Percentiles rank a stretch among this genome's conserved stretches.
phyloP scores from a whole-genome alignment of 1,140 invertebrate genomes.

The Aricia agestis region DNA sequence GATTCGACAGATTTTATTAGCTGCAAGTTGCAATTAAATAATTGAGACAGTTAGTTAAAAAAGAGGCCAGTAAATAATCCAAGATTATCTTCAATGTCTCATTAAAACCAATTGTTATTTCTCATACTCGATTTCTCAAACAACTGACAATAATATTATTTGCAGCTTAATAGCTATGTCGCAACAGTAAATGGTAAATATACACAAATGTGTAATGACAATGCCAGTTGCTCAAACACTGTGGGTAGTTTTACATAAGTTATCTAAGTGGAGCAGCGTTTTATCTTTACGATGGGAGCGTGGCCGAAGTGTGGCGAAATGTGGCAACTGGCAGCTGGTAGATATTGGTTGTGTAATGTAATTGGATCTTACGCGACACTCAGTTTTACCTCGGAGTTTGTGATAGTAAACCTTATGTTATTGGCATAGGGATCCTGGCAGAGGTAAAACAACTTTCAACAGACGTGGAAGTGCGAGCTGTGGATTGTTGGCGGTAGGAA shows the following conservation, averaged over 20 bases:
- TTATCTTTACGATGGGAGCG: conserved; percentile 22
- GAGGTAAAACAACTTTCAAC: no score
- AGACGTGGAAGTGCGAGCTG: background rate
- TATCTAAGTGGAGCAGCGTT: conserved; percentile 14
- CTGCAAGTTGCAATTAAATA: no score
- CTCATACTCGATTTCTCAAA: background rate
- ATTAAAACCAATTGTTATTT: background rate
- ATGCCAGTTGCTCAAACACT: conserved; percentile 19
- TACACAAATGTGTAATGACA: conserved; percentile 14
- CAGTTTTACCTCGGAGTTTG: no score
- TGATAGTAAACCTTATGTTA: conserved; percentile 1
- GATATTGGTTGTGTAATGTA: conserved; percentile 39
- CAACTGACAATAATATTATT: conserved; percentile 1
- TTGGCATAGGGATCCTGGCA: background rate
- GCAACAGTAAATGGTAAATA: background rate
- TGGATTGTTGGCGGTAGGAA: no score
- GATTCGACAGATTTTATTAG: no score
- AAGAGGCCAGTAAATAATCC: no score
- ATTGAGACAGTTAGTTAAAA: no score
- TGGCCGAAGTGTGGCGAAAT: conserved; percentile 33
- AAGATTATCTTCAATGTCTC: no score
- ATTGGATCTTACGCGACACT: conserved; percentile 35
- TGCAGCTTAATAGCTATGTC: background rate
- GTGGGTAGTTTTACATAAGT: conserved; percentile 18
- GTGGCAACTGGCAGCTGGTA: conserved; percentile 21